Evolutionary conservation across 2,888 invertebrate species (phyloP).

Genomic region (Mesoligia furuncula): DNA sequence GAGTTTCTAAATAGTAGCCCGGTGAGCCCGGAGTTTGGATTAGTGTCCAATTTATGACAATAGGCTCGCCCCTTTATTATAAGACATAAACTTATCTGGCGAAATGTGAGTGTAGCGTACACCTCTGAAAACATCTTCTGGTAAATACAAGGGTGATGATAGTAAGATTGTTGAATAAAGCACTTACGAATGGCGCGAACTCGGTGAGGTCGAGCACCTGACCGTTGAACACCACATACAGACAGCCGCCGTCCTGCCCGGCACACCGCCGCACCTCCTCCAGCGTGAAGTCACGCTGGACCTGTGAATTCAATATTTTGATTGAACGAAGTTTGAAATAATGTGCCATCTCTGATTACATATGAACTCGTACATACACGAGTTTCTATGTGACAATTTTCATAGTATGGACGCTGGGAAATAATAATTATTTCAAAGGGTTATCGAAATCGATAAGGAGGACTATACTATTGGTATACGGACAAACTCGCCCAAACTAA

Average conservation of each 20-base stretch:
- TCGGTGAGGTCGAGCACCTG: slow-evolving; percentile 55
- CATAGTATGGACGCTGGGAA: not conserved
- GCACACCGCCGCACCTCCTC: slow-evolving; percentile 44
- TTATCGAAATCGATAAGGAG: too few relatives aligned
- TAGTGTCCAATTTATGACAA: not conserved
- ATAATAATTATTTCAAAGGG: too few relatives aligned
- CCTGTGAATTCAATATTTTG: slow-evolving; percentile 21
- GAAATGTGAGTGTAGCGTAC: not conserved
- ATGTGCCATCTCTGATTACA: too few relatives aligned
- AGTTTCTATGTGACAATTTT: not conserved
- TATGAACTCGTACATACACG: not conserved
- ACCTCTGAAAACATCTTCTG: not conserved
- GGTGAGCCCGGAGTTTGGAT: not conserved
- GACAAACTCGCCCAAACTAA: not conserved
- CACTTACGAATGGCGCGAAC: slow-evolving; percentile 52
- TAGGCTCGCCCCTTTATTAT: too few relatives aligned
- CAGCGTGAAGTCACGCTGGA: slow-evolving; percentile 49
- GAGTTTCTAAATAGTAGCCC: not conserved
- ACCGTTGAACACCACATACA: slow-evolving; percentile 41
- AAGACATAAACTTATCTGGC: too few relatives aligned
- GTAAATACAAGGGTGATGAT: too few relatives aligned
- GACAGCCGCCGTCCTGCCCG: slow-evolving; percentile 45
- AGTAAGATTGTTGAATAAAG: not conserved
- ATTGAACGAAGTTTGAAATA: not conserved
- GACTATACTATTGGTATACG: not conserved